These are phyloP conservation scores for Martes martes DNA, from an alignment of 2,113 vertebrate species.

Conservation along the genomic window DNA sequence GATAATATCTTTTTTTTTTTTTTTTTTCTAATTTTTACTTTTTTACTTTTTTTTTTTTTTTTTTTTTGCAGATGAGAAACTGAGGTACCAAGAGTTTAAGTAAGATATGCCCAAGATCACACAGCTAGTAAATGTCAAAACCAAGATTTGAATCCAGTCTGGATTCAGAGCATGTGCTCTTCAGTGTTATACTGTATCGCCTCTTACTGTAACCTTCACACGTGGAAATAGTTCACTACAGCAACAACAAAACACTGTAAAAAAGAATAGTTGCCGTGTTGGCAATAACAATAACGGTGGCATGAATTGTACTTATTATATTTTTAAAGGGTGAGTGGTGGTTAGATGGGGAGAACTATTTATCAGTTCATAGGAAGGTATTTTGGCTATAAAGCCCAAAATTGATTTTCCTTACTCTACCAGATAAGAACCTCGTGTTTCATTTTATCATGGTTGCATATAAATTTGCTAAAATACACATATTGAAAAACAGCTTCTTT, in stretches of 20 bases:
- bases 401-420: background rate
- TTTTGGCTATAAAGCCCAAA: background rate
- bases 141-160: background rate
- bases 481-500: background rate
- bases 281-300: background rate
- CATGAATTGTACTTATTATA: background rate
- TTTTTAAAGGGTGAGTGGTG: background rate
- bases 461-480: background rate
- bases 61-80: background rate
- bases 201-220: background rate
- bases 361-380: background rate
- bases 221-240: background rate
- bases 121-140: too few species aligned
- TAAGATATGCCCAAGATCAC: accelerated
- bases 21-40: too few species aligned
- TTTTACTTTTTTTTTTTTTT: background rate
- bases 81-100: background rate
- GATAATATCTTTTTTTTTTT: background rate
- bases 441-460: background rate
- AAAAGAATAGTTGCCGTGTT: background rate
- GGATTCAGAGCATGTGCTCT: background rate
- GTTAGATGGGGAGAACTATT: background rate
- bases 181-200: accelerated
- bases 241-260: background rate
- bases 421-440: background rate